Evolutionary conservation across 2,797 vertebrate genomes (phyloP).

Genomic region (Semaprochilodus insignis): DNA sequence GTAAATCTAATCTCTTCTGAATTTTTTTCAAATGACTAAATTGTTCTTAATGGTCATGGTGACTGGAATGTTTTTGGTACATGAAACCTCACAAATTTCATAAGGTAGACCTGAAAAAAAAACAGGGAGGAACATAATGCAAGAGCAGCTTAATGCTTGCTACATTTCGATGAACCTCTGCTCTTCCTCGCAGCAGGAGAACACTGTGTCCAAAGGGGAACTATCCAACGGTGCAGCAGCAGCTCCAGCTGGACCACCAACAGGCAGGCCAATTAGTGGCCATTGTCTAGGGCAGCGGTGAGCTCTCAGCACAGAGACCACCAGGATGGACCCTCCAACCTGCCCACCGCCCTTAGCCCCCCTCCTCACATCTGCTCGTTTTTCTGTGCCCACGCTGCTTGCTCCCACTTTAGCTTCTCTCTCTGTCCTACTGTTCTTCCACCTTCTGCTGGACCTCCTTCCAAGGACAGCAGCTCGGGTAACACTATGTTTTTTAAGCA

Average conservation of each 20-base stretch:
- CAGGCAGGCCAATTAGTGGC: slow-evolving; percentile 63
- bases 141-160: background rate
- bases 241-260: slow-evolving; percentile 62
- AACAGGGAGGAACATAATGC: background rate
- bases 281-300: slow-evolving; percentile 58
- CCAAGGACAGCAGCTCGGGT: background rate
- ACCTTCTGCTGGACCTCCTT: slow-evolving; percentile 35
- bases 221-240: slow-evolving; percentile 45
- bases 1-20: too few species aligned
- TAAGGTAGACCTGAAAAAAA: too few species aligned
- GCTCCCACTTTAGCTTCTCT: slow-evolving; percentile 21
- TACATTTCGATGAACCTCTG: background rate
- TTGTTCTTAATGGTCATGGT: too few species aligned
- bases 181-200: slow-evolving; percentile 14
- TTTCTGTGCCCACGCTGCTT: slow-evolving; percentile 54
- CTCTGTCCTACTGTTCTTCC: slow-evolving; percentile 43
- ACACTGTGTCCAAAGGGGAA: slow-evolving; percentile 40
- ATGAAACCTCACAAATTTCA: too few species aligned
- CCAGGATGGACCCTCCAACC: slow-evolving; percentile 63
- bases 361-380: slow-evolving; percentile 53
- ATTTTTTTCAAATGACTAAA: too few species aligned
- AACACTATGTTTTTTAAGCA: background rate
- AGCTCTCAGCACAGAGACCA: slow-evolving; percentile 57
- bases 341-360: slow-evolving; percentile 60
- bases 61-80: too few species aligned